Evolutionary conservation across 2,797 vertebrate genomes (phyloP).

Genomic region (Leuciscus waleckii): DNA sequence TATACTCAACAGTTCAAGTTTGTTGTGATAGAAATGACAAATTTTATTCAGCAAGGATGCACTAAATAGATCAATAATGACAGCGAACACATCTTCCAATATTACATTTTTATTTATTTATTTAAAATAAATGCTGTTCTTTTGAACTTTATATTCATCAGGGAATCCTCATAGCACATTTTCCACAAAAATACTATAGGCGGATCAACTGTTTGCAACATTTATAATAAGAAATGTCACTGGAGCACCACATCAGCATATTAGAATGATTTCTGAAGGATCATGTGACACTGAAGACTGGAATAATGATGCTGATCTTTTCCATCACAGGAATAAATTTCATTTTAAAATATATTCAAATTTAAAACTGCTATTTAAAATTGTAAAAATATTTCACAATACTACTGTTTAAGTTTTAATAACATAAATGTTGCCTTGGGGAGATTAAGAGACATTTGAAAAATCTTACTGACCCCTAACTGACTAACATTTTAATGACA

Average conservation of each 20-base stretch:
- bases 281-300: background rate
- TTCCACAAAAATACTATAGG: background rate
- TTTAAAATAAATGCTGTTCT: no score
- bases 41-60: background rate
- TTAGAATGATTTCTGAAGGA: background rate
- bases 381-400: no score
- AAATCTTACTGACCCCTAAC: background rate
- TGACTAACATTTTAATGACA: no score
- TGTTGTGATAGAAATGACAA: background rate
- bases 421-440: no score
- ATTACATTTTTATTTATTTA: no score
- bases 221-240: background rate
- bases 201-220: background rate
- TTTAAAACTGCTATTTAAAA: no score
- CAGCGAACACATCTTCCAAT: no score
- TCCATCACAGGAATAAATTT: background rate
- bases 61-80: background rate
- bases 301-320: background rate
- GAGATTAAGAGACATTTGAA: background rate
- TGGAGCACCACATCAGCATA: background rate
- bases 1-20: background rate
- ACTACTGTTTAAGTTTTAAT: no score
- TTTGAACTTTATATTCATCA: no score
- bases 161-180: no score
- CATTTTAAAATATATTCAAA: no score